A percentile compares a stretch with the other conserved stretches of the same genome.
These are phyloP conservation scores for Lethenteron reissneri DNA, from an alignment of 2,113 vertebrate species.

Conservation along the genomic window DNA sequence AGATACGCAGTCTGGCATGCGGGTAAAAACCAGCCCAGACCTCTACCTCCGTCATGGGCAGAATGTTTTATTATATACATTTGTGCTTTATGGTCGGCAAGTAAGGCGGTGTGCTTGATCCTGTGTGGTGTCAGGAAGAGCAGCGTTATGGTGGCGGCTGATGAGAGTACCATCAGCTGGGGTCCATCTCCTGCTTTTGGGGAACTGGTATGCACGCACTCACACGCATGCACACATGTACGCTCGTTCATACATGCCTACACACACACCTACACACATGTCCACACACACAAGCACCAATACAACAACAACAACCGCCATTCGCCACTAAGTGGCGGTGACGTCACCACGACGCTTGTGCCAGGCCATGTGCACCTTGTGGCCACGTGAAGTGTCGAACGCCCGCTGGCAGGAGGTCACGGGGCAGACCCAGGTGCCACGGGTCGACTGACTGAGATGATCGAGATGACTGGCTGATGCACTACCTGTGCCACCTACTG, in stretches of 20 bases:
- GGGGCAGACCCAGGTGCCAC: background rate
- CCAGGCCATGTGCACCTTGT: too few species aligned
- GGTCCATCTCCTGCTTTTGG: constrained; percentile 74
- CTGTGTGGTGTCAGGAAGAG: constrained; percentile 40
- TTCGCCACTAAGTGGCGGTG: background rate
- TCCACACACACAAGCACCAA: background rate
- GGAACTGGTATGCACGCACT: constrained; percentile 44
- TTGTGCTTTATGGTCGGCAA: too few species aligned
- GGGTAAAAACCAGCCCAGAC: constrained; percentile 27
- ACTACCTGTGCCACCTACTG: background rate
- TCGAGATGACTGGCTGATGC: background rate
- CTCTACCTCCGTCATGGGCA: too few species aligned
- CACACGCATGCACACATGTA: background rate
- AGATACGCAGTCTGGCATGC: constrained; percentile 62
- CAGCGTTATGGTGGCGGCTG: constrained; percentile 68
- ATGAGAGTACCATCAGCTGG: constrained; percentile 93
- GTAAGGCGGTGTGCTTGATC: too few species aligned
- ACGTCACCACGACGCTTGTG: too few species aligned
- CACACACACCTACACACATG: background rate
- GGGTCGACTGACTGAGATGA: background rate
- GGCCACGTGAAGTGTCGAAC: too few species aligned
- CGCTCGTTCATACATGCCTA: background rate
- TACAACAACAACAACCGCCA: background rate
- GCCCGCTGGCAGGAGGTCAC: background rate
- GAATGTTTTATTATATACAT: too few species aligned